Conservation (phyloP, 2,797 vertebrate genomes). For the Acanthurus tractus region DNA sequence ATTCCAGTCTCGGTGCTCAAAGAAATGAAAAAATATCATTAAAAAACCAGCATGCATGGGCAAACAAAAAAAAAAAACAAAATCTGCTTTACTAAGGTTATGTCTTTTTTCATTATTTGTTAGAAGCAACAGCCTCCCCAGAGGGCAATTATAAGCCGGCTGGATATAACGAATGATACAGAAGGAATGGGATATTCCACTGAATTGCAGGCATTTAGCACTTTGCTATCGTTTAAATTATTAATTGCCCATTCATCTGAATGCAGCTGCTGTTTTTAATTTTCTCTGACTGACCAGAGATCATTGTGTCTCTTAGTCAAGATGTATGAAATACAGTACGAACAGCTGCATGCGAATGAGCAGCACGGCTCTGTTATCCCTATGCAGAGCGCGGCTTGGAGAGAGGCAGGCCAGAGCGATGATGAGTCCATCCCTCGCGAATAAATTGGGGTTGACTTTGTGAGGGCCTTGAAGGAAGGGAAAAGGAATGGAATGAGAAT, state of each 20-base stretch:
- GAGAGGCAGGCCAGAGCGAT: slow-evolving; percentile 67
- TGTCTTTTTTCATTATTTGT: neutral
- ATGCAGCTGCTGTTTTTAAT: slow-evolving; percentile 69
- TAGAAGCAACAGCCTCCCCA: neutral
- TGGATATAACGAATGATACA: slow-evolving; percentile 1
- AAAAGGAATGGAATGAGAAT: slow-evolving; percentile 77
- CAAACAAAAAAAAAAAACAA: neutral
- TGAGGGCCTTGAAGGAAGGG: slow-evolving; percentile 74
- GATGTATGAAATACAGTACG: slow-evolving; percentile 67
- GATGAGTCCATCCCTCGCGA: slow-evolving; percentile 76
- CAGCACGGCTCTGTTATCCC: slow-evolving; percentile 59
- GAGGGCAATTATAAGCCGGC: neutral
- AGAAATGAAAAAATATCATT: neutral
- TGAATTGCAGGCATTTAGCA: slow-evolving; percentile 39
- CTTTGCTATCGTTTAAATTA: slow-evolving; percentile 48
- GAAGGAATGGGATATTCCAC: slow-evolving; percentile 13
- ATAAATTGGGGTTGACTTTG: slow-evolving; percentile 83
- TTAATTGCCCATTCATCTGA: slow-evolving; percentile 57
- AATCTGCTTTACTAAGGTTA: neutral
- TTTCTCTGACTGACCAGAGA: slow-evolving; percentile 48
- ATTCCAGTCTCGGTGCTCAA: neutral
- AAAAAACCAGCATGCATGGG: neutral
- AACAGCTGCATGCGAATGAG: slow-evolving; percentile 75
- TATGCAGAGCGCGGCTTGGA: slow-evolving; percentile 65
- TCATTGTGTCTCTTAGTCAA: slow-evolving; percentile 51